Conservation (phyloP, 2,888 invertebrate species). For the Crepidodera aurea region DNA sequence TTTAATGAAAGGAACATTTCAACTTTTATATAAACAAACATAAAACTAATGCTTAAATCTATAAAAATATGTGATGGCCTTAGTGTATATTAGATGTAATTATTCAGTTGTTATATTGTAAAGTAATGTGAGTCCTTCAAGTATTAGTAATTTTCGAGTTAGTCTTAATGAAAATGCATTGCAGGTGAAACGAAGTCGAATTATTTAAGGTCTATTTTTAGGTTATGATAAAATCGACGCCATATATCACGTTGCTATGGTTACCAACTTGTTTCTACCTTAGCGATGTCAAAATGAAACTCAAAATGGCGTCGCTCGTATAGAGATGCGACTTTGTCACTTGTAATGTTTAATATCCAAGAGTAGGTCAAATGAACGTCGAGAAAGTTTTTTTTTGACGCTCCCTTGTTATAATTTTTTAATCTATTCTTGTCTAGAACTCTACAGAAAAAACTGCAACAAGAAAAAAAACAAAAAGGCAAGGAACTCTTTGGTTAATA, state of each 20-base stretch:
- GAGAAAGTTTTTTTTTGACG: too few species aligned
- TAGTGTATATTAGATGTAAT: conserved; percentile 15
- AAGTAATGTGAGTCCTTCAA: background rate
- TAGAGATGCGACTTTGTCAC: background rate
- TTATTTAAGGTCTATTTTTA: too few species aligned
- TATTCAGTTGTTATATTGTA: background rate
- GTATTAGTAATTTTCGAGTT: background rate
- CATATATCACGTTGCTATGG: too few species aligned
- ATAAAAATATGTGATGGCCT: conserved; percentile 10
- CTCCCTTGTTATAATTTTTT: background rate
- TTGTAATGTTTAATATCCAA: background rate
- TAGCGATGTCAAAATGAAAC: too few species aligned
- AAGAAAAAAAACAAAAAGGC: conserved; percentile 49
- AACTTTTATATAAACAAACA: background rate
- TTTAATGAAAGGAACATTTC: background rate
- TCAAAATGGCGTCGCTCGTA: too few species aligned
- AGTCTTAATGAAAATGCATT: background rate
- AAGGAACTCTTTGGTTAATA: conserved; percentile 50
- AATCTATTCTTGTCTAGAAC: conserved; percentile 11
- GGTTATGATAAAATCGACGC: too few species aligned
- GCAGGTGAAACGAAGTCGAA: background rate
- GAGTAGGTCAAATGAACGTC: background rate
- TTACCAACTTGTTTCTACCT: too few species aligned
- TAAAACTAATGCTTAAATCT: background rate
- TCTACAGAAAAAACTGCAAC: conserved; percentile 32